Evolutionary conservation across 2,797 vertebrate genomes (phyloP).

Genomic region (Rhinichthys osculus): DNA sequence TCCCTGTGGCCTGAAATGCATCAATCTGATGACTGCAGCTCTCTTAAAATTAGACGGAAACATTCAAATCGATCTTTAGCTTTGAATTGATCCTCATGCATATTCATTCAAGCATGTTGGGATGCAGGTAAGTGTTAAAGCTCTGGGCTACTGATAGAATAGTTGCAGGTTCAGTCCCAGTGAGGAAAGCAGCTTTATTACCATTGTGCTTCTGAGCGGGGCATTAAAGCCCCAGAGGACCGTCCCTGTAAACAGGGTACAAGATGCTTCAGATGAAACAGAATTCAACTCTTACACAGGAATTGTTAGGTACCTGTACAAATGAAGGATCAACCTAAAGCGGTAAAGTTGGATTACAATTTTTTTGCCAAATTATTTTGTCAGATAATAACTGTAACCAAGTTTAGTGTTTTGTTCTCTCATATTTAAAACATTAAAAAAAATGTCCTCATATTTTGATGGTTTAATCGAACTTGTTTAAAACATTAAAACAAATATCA

Average conservation of each 20-base stretch:
- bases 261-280: not conserved
- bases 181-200: not conserved
- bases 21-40: not conserved
- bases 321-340: not conserved
- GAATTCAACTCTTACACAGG: not conserved
- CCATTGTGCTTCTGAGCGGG: not conserved
- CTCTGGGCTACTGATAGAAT: constrained; percentile 1
- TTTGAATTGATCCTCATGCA: not conserved
- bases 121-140: not conserved
- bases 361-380: not conserved
- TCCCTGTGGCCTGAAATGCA: not conserved
- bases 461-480: not conserved
- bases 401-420: not conserved
- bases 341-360: not conserved
- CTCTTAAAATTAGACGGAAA: not conserved
- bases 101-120: not conserved
- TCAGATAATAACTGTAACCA: not conserved
- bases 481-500: not conserved
- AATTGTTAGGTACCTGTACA: not conserved
- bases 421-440: too few relatives aligned
- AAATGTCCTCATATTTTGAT: not conserved
- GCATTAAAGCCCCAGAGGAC: not conserved
- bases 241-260: not conserved
- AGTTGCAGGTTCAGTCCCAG: not conserved
- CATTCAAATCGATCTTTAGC: not conserved